Base-by-base conservation (phyloP, 2,888 invertebrate species). In the Drosophila rubida region DNA sequence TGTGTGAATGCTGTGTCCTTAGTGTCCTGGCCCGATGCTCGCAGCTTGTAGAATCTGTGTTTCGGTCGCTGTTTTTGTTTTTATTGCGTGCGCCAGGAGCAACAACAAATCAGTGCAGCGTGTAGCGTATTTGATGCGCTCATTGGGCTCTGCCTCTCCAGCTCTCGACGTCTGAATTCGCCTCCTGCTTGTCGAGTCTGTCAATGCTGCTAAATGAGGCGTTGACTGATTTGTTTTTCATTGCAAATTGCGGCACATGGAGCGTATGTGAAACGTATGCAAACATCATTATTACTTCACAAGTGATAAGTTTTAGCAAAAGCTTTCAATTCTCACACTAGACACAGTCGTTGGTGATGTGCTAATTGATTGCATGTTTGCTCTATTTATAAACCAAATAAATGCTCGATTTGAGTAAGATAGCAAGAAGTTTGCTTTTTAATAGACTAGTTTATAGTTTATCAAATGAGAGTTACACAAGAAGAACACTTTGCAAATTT, bases 211-310 rank as follows among this genome's bases (percentile, higher is more conserved):
- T 48, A 64, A 64, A 49, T 55, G 35, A 50, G 49, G 45, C 59
- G 69, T 73, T 78, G 74, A 72, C 67, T 71, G 82, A 81, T 69
- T 84, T 79, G 71, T 61, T 70, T 84, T 81, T 64, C 64, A 72
- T 72, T 69, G 55, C 65, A 46, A 54, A 58, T 49, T 22, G 46
- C 16, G 23, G 44, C 39, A 61, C 30, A 49, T 49, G 50, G 39
- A 65, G 61, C 68, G 68, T 60, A 68, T 67, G 68, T 71, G 75
- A 68, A 69, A 76, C 76, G 35, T 50, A 37, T 14, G 9, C 35
- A 45, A 45, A 37, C 9, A 55, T 45, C 55, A 35, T 16, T 45
- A 45, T 45, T 41, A 48, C 3, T 49, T 35, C 35, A 9, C 9
- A 55, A 45, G 45, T 45, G 55, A 55, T 55, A 48, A 27, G 46